Evolutionary conservation across 1,140 invertebrate genomes (phyloP), one percentile per base, ranked within the genome.

Genomic region (Apis mellifera): DNA sequence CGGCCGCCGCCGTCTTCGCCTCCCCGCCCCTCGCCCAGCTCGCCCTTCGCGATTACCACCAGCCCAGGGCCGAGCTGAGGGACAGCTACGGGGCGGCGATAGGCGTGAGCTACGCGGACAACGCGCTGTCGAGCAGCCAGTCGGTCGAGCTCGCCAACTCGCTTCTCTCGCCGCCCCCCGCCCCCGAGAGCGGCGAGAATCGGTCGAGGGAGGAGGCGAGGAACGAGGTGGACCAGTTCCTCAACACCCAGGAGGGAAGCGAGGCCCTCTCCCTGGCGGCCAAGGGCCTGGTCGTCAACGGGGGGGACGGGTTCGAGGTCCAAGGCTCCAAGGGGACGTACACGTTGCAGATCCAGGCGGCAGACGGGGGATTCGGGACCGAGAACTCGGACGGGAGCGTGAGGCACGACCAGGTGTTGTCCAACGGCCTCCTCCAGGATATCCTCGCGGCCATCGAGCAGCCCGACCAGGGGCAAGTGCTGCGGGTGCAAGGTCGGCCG

Each of bases 391-490:
- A 94, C 26, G 94, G 94, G 32, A 91, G 88, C 23, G 95, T 92
- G 70, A 86, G 94, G 90, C 97, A 97, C 84, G 96, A 97, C 32
- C 96, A 97, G 88, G 95, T 97, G 2, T 90, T 98, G 15, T 97
- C 96, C 0, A 96, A 97, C 89, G 97, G 96, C 12, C 93, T 98
- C 0, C 91, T 98, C 9, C 97, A 97, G 89, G 96, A 97, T 68
- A 97, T 98, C 73, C 91, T 98, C 7, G 95, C 95, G 59, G 96
- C 96, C 5, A 96, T 97, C 59, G 96, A 97, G 89, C 95, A 96
- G 78, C 96, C 96, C 0, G 91, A 92, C 1, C 82, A 85, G 15
- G 85, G 84, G 9, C 86, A 84, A 17, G 73, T 90, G 2, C 87
- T 90, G 2, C 86, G 93, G 82, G 70, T 93, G 65, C 90, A 94